Evolutionary conservation across 2,888 invertebrate genomes (phyloP).

Genomic region (Mythimna vitellina): DNA sequence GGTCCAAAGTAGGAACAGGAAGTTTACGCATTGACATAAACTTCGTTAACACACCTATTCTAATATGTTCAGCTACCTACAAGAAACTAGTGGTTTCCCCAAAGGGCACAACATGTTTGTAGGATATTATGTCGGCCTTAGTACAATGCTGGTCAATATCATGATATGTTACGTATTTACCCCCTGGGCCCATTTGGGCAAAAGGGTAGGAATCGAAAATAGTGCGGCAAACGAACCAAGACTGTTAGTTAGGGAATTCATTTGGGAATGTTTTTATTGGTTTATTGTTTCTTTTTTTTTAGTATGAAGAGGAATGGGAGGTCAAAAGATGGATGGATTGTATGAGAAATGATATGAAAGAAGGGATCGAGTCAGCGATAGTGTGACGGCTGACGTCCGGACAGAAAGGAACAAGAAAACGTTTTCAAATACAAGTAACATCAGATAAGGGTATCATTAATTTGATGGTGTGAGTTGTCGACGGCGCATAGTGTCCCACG

Average conservation of each 20-base stretch:
- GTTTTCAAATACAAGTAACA: neutral
- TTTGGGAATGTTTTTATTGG: conserved; percentile 39
- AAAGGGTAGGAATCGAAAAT: conserved; percentile 62
- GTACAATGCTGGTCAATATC: conserved; percentile 60
- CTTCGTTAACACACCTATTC: conserved; percentile 8
- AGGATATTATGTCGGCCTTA: conserved; percentile 59
- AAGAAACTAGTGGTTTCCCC: conserved; percentile 52
- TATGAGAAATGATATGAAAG: neutral
- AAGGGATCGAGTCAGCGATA: neutral
- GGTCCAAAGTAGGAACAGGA: neutral
- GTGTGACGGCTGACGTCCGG: neutral
- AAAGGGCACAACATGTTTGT: conserved; percentile 52
- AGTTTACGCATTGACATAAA: conserved; percentile 8
- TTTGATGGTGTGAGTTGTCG: too few relatives aligned
- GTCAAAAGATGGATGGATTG: neutral
- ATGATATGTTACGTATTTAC: conserved; percentile 63
- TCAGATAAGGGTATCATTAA: too few relatives aligned
- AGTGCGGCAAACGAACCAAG: conserved; percentile 58
- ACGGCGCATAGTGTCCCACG: too few relatives aligned
- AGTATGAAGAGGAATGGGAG: neutral
- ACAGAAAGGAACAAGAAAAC: neutral
- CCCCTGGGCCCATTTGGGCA: conserved; percentile 63
- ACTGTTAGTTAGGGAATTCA: conserved; percentile 48
- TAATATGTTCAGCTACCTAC: conserved; percentile 12
- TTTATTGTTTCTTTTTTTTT: conserved; percentile 17